Evolutionary conservation across 2,797 vertebrate genomes (phyloP).

Genomic region (Margarornis squamiger): DNA sequence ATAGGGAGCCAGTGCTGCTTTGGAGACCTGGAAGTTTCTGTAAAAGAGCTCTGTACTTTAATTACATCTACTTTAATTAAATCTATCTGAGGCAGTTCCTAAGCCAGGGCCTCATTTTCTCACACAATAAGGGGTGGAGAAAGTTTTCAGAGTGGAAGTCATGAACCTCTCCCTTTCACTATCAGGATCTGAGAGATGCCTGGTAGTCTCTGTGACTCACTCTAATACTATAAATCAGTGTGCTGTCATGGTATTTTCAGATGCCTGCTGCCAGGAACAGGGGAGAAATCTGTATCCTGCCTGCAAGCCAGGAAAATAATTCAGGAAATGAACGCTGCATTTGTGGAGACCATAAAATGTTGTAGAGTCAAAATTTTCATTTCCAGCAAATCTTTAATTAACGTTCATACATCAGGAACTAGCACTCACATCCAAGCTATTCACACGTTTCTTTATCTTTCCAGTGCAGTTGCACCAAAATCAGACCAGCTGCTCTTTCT

Average conservation of each 20-base stretch:
- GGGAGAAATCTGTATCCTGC: slow-evolving; percentile 6
- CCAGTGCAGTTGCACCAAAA: background rate
- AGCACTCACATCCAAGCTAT: background rate
- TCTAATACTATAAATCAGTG: background rate
- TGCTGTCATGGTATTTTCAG: slow-evolving; percentile 1
- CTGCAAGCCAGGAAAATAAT: slow-evolving; percentile 4
- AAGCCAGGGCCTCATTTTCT: background rate
- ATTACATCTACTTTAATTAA: background rate
- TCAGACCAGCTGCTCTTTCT: background rate
- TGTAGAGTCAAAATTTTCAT: background rate
- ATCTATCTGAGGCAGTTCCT: background rate
- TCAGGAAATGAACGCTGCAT: slow-evolving; percentile 17
- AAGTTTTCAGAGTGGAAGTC: background rate
- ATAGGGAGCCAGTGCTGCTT: background rate
- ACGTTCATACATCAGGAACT: background rate
- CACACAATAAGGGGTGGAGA: background rate
- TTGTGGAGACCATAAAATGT: background rate
- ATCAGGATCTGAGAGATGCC: background rate
- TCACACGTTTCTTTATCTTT: background rate
- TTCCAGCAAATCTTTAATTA: slow-evolving; percentile 29
- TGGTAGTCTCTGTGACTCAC: background rate
- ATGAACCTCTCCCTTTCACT: background rate
- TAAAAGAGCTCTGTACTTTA: background rate
- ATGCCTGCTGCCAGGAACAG: background rate
- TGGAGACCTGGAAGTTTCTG: background rate